Conservation (phyloP, 2,888 invertebrate species). For the Ennomos erosarius region DNA sequence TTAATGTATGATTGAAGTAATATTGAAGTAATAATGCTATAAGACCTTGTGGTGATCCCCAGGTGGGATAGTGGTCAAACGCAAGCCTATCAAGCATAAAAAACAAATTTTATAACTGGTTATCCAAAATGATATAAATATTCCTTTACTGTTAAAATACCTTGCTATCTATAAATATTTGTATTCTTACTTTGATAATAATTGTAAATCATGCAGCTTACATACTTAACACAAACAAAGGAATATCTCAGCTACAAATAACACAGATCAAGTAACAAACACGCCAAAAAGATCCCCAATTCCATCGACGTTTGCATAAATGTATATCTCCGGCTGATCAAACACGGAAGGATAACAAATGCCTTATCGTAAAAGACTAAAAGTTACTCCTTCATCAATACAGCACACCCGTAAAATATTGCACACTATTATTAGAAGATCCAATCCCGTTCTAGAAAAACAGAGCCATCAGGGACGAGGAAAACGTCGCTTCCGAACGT, state of each 20-base stretch:
- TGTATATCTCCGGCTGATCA: constrained; percentile 18
- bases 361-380: constrained; percentile 25
- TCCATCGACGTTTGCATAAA: constrained; percentile 18
- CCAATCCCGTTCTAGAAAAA: constrained; percentile 30
- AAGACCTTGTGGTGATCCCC: no score
- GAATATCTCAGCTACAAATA: background rate
- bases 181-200: no score
- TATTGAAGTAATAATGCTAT: no score
- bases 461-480: constrained; percentile 24
- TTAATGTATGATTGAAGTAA: no score
- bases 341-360: constrained; percentile 21
- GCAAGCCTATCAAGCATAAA: no score
- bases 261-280: constrained; percentile 11
- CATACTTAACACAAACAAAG: no score
- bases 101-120: no score
- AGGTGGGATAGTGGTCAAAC: no score
- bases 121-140: no score
- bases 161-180: no score
- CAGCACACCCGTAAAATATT: constrained; percentile 26
- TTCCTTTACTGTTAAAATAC: no score
- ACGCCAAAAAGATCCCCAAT: constrained; percentile 12
- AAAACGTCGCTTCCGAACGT: constrained; percentile 24
- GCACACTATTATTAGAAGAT: constrained; percentile 27
- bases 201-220: no score
- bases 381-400: constrained; percentile 29